Evolutionary conservation across 2,797 vertebrate species (phyloP), one percentile per base, ranked within the genome.

Genomic region (Emys orbicularis): DNA sequence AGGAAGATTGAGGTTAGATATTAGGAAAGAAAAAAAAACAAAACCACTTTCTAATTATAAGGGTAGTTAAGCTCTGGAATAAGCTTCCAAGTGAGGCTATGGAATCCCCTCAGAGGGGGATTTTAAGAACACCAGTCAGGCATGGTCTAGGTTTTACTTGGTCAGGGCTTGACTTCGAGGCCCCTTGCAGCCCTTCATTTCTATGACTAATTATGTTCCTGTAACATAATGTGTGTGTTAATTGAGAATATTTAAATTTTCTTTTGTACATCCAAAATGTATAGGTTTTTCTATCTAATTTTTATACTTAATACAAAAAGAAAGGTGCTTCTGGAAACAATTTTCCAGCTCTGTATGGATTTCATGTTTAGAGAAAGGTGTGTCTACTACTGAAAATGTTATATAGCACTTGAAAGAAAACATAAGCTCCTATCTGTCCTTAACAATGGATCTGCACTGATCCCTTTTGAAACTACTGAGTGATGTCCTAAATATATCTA

Each of bases 391-490:
- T 98, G 89, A 90, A 96, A 4, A 95, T 93, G 91, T 90, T 96
- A 54, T 5, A 15, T 1, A 97, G 97, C 97, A 97, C 97, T 97
- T 98, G 97, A 96, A 97, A 87, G 94, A 96, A 92, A 92, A 47
- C 50, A 1, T 27, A 89, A 92, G 79, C 86, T 90, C 88, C 82
- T 76, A 6, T 82, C 23, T 79, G 93, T 85, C 65, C 59, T 93
- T 82, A 92, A 53, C 34, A 91, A 21, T 27, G 3, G 96, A 93
- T 97, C 97, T 89, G 74, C 37, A 89, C 56, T 8, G 86, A 94
- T 97, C 95, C 96, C 44, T 2, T 1, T 34, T 95, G 81, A 98
- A 95, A 98, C 98, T 98, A 98, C 98, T 98, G 98, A 98, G 86
- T 84, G 74, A 87, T 4, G 23, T 83, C 82, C 76, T 90, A 83